Conservation (phyloP, 2,888 invertebrate genomes). For the Mechanitis messenoides region DNA sequence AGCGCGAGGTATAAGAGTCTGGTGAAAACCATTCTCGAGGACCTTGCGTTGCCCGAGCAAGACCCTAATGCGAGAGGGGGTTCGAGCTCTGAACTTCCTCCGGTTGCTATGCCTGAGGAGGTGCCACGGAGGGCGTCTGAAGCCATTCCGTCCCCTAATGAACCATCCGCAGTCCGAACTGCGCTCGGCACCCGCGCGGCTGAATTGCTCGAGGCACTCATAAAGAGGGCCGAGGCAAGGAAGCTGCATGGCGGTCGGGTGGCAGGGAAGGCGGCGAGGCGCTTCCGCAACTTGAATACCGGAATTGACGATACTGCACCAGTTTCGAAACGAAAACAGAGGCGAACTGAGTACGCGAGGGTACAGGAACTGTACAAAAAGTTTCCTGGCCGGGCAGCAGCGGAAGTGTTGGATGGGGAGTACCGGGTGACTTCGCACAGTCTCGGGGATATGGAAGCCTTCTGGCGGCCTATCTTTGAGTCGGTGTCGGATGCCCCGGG, state of each 20-base stretch:
- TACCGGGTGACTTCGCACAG: constrained; percentile 20
- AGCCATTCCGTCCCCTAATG: not conserved
- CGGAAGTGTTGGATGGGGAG: constrained; percentile 27
- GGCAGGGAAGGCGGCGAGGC: constrained; percentile 10
- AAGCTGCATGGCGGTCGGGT: constrained; percentile 2
- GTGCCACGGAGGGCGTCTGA: not conserved
- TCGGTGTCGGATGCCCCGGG: constrained; percentile 10
- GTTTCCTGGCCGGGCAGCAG: constrained; percentile 24
- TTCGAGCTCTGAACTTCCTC: constrained; percentile 16
- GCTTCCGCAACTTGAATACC: not conserved
- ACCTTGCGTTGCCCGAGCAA: constrained; percentile 1
- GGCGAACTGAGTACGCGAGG: constrained; percentile 28
- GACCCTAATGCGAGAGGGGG: constrained; percentile 15
- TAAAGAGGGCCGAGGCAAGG: constrained; percentile 9
- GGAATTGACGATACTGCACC: not conserved
- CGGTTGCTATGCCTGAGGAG: not conserved
- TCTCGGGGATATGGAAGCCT: constrained; percentile 28
- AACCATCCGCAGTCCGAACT: not conserved
- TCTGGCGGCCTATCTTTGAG: constrained; percentile 26
- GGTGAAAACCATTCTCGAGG: no score
- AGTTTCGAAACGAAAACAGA: constrained; percentile 13
- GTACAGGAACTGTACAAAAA: constrained; percentile 27
- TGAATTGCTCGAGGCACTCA: constrained; percentile 1
- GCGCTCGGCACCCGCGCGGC: not conserved
- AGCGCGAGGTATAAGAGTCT: no score